Percentiles rank a stretch among this genome's conserved stretches.
phyloP scores from a whole-genome alignment of 2,888 invertebrate genomes.

The Pristionchus japonicus region DNA sequence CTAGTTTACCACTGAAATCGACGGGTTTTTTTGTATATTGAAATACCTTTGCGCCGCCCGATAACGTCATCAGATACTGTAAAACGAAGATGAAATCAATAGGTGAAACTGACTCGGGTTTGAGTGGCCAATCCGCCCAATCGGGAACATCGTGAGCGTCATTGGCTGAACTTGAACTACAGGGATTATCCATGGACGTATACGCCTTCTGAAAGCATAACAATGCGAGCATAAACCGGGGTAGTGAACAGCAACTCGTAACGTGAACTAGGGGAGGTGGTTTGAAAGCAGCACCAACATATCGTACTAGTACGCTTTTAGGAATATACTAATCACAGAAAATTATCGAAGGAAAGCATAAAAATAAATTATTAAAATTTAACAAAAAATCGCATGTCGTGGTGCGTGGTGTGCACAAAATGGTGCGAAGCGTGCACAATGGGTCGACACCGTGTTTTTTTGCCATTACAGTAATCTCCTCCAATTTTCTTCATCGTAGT shows the following conservation, averaged over 20 bases:
- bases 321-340: not conserved
- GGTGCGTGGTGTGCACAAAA: not conserved
- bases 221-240: not conserved
- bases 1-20: not conserved
- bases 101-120: not conserved
- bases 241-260: not conserved
- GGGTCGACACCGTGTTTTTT: not conserved
- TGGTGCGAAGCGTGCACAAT: not conserved
- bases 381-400: not conserved
- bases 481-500: not conserved
- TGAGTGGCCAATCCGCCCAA: not conserved
- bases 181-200: not conserved
- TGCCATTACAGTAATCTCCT: not conserved
- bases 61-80: not conserved
- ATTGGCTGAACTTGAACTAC: not conserved
- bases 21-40: not conserved
- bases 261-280: not conserved
- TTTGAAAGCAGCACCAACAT: not conserved
- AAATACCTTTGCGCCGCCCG: no score
- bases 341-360: not conserved
- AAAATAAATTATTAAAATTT: not conserved
- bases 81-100: not conserved
- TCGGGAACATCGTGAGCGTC: constrained; percentile 16
- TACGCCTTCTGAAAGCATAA: not conserved
- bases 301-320: not conserved